A percentile compares a stretch with the other conserved stretches of the same genome.
These are phyloP conservation scores for Dasypogon diadema DNA, from an alignment of 2,888 invertebrate genomes.

Conservation along the genomic window DNA sequence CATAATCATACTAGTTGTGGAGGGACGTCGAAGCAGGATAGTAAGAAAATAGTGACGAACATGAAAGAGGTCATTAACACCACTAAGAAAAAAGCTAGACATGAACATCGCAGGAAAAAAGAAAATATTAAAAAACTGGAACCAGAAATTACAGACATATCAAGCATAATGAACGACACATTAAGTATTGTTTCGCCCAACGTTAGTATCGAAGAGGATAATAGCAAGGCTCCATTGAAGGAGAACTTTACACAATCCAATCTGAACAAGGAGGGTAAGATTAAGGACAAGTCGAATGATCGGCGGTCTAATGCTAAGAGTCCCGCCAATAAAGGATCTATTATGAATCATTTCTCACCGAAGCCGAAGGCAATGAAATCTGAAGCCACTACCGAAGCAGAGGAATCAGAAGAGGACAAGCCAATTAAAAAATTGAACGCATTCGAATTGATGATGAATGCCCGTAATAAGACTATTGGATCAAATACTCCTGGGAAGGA, in stretches of 20 bases:
- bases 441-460: constrained; percentile 77
- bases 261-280: constrained; percentile 59
- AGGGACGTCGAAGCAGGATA: constrained; percentile 65
- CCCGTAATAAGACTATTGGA: constrained; percentile 75
- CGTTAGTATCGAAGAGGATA: neutral
- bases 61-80: constrained; percentile 67
- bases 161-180: constrained; percentile 51
- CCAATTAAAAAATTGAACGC: constrained; percentile 69
- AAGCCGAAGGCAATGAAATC: constrained; percentile 55
- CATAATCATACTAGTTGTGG: no score
- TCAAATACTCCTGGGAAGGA: constrained; percentile 75
- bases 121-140: constrained; percentile 35
- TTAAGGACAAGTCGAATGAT: constrained; percentile 60
- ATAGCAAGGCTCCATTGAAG: constrained; percentile 12
- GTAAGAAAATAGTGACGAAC: constrained; percentile 65
- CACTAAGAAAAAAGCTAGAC: constrained; percentile 65
- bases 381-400: neutral
- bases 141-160: constrained; percentile 53
- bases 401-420: neutral
- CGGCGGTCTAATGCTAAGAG: constrained; percentile 54
- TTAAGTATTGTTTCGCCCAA: constrained; percentile 53
- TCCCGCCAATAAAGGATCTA: constrained; percentile 59
- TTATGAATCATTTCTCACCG: constrained; percentile 60
- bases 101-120: constrained; percentile 39
- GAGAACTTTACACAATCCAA: neutral